phyloP scores from a whole-genome alignment of 2,113 vertebrate species.

The Pituophis catenifer region DNA sequence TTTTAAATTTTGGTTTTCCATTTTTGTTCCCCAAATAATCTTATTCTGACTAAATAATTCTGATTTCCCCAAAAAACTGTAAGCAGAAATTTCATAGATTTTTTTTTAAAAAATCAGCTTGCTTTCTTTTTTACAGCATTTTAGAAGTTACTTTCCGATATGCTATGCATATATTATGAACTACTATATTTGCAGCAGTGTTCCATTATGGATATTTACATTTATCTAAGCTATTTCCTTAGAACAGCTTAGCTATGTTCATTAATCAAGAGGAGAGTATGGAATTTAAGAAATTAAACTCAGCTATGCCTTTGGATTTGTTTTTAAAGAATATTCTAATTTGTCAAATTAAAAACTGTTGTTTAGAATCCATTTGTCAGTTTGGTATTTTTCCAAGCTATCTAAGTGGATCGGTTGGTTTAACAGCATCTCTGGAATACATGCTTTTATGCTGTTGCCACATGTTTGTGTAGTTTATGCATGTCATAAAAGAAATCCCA shows the following conservation, averaged over 20 bases:
- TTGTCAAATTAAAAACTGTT: conserved; percentile 25
- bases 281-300: conserved; percentile 8
- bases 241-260: neutral
- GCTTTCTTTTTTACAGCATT: neutral
- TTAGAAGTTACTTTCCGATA: neutral
- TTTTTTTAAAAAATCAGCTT: neutral
- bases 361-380: neutral
- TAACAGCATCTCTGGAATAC: conserved; percentile 41
- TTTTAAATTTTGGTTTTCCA: neutral
- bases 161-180: neutral
- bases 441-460: conserved; percentile 32
- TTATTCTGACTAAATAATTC: neutral
- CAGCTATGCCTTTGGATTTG: neutral
- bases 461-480: conserved; percentile 18
- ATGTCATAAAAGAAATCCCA: conserved; percentile 14
- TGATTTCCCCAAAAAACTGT: neutral
- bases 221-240: neutral
- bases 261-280: neutral
- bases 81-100: neutral
- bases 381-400: conserved; percentile 25
- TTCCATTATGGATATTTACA: neutral
- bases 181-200: neutral
- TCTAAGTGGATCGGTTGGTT: conserved; percentile 18
- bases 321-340: neutral
- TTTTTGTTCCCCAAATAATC: neutral